Evolutionary conservation across 2,113 vertebrate species (phyloP).

Genomic region (Macrotus californicus): DNA sequence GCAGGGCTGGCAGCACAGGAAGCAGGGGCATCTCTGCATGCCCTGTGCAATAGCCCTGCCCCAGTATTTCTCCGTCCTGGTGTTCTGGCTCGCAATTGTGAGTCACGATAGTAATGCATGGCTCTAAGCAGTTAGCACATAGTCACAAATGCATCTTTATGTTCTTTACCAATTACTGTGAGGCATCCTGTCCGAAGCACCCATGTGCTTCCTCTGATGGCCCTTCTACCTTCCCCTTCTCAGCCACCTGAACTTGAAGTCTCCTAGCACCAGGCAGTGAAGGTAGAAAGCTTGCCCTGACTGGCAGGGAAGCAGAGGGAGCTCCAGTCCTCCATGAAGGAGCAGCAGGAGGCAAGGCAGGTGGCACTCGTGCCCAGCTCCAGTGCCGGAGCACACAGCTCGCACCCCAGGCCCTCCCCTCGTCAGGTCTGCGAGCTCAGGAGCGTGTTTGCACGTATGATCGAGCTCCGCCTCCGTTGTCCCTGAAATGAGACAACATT

Average conservation of each 20-base stretch:
- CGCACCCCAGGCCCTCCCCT: background rate
- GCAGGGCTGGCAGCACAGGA: background rate
- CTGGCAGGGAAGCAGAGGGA: background rate
- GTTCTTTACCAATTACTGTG: background rate
- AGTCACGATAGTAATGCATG: background rate
- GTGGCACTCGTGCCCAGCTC: background rate
- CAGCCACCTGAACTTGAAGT: background rate
- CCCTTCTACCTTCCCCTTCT: background rate
- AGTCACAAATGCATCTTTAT: conserved; percentile 23
- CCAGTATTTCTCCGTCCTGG: background rate
- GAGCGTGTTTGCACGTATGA: background rate
- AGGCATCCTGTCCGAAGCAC: background rate
- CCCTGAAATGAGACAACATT: background rate
- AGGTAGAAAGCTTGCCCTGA: background rate
- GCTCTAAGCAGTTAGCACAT: background rate
- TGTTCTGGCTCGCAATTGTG: background rate
- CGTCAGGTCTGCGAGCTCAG: background rate
- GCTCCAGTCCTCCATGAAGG: background rate
- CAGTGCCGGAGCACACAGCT: background rate
- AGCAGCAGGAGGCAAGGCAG: background rate
- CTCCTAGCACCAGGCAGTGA: background rate
- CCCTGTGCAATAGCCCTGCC: background rate
- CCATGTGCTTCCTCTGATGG: background rate
- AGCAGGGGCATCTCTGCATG: background rate
- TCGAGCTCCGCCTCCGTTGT: background rate